phyloP scores from a whole-genome alignment of 1,140 invertebrate genomes.

The Ceratina australensis region DNA sequence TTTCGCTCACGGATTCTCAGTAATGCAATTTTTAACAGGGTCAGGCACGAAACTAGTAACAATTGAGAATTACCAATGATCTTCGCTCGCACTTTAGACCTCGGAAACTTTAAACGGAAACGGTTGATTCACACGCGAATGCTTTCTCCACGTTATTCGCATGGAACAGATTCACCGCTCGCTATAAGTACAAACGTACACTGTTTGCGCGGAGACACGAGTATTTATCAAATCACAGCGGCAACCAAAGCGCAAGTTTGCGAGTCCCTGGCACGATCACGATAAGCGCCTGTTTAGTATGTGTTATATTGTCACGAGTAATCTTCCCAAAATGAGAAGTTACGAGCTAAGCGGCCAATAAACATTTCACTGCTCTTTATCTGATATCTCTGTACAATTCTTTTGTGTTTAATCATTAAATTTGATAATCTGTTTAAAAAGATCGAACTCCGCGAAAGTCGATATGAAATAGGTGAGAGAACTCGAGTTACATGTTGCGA shows the following conservation, averaged over 20 bases:
- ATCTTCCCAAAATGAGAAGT: neutral
- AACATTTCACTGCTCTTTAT: neutral
- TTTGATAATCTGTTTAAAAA: too few species aligned
- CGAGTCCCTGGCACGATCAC: neutral
- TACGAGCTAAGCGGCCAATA: neutral
- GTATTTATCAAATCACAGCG: conserved; percentile 17
- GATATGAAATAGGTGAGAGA: neutral
- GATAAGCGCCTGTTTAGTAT: neutral
- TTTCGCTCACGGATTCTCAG: too few species aligned
- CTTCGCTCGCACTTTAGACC: too few species aligned
- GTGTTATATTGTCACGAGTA: neutral
- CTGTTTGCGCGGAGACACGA: neutral
- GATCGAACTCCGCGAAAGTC: neutral
- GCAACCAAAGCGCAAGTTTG: conserved; percentile 1
- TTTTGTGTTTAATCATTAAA: too few species aligned
- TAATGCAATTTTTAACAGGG: too few species aligned
- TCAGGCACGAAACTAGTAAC: neutral
- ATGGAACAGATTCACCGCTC: neutral
- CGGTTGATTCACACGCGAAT: neutral
- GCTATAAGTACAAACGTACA: conserved; percentile 27
- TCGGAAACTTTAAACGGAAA: neutral
- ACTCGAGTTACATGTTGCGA: neutral
- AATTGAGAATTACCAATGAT: neutral
- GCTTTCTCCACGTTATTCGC: conserved; percentile 33
- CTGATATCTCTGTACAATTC: neutral